Conservation (phyloP, 2,888 invertebrate genomes). For the Acleris emargana region DNA sequence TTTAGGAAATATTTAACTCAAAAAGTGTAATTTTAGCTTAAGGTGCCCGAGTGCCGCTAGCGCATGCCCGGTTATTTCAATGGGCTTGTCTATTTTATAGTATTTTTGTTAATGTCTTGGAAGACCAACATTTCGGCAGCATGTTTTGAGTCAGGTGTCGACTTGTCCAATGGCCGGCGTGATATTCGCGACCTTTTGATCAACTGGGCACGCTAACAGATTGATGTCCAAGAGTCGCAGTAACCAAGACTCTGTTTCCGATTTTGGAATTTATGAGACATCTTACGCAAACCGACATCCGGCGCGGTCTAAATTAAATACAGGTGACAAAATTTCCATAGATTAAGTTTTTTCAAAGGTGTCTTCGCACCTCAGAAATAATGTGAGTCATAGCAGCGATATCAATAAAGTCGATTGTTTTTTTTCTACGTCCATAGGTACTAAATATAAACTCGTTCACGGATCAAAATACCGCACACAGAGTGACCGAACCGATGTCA, state of each 20-base stretch:
- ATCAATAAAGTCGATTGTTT: too few relatives aligned
- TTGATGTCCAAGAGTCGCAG: conserved; percentile 61
- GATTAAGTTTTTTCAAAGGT: too few relatives aligned
- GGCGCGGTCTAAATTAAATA: conserved; percentile 42
- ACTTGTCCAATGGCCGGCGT: conserved; percentile 44
- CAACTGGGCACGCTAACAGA: conserved; percentile 59
- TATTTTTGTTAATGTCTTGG: conserved; percentile 43
- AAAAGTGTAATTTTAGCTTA: too few relatives aligned
- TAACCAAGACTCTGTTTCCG: conserved; percentile 66
- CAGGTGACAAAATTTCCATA: neutral
- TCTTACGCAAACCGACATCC: conserved; percentile 66
- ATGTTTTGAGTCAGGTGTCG: conserved; percentile 52
- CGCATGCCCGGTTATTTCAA: too few relatives aligned
- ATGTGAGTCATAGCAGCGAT: too few relatives aligned
- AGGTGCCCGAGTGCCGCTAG: too few relatives aligned
- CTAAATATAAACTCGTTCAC: too few relatives aligned
- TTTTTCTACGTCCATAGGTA: too few relatives aligned
- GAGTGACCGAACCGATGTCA: too few relatives aligned
- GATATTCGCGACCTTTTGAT: conserved; percentile 72
- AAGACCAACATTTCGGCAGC: conserved; percentile 43
- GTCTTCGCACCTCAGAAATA: too few relatives aligned
- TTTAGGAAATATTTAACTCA: too few relatives aligned
- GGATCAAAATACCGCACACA: too few relatives aligned
- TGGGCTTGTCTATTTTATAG: neutral
- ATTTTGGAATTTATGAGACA: conserved; percentile 58